phyloP scores from a whole-genome alignment of 2,888 invertebrate species.

The Himalopsyche kuldschensis region DNA sequence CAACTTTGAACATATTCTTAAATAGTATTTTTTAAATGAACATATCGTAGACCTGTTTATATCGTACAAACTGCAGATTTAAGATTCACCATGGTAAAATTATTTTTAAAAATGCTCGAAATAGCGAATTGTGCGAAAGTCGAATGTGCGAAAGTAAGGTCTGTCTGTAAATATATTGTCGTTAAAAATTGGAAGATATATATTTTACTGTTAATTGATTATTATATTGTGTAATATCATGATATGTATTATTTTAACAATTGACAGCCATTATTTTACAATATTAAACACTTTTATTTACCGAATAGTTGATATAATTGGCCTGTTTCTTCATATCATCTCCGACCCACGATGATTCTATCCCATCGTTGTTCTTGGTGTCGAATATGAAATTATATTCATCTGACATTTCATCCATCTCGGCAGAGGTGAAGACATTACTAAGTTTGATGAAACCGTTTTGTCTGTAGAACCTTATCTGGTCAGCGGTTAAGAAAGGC shows the following conservation, averaged over 20 bases:
- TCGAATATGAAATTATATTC: slow-evolving; percentile 59
- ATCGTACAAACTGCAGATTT: too few species aligned
- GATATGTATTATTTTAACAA: too few species aligned
- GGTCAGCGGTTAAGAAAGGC: slow-evolving; percentile 50
- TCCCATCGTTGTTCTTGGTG: slow-evolving; percentile 53
- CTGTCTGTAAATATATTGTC: too few species aligned
- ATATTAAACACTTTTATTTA: slow-evolving; percentile 24
- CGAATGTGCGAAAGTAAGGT: slow-evolving; percentile 32
- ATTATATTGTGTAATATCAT: too few species aligned
- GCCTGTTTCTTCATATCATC: slow-evolving; percentile 51
- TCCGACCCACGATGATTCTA: slow-evolving; percentile 61
- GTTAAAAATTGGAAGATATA: too few species aligned
- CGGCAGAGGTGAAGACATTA: slow-evolving; percentile 50
- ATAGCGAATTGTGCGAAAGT: slow-evolving; percentile 37
- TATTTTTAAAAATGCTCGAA: too few species aligned
- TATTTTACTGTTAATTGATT: too few species aligned
- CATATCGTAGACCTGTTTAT: too few species aligned
- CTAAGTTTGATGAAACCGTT: slow-evolving; percentile 60
- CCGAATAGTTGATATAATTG: slow-evolving; percentile 44
- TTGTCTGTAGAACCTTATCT: slow-evolving; percentile 55
- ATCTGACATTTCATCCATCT: slow-evolving; percentile 51
- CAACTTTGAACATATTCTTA: too few species aligned
- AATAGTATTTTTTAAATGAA: too few species aligned
- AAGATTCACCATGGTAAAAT: too few species aligned
- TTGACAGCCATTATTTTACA: background rate